These are phyloP conservation scores for Lepilemur ruficaudatus DNA, from an alignment of 2,797 vertebrate species.

Conservation along the genomic window DNA sequence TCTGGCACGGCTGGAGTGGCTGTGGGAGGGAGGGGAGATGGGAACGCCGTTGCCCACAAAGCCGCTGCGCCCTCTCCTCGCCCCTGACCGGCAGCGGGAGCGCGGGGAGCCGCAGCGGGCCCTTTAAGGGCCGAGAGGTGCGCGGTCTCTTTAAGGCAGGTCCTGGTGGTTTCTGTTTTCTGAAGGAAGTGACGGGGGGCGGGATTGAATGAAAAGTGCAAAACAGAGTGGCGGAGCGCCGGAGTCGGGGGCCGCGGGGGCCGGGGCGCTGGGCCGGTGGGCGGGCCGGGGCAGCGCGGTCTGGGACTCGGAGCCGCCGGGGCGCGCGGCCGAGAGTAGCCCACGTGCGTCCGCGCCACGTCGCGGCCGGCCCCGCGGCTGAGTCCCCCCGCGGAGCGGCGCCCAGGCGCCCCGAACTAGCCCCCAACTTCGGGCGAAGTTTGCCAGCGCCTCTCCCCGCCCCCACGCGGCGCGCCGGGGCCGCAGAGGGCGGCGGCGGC, in stretches of 20 bases:
- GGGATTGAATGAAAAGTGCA: slow-evolving; percentile 82
- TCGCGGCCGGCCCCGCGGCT: not conserved
- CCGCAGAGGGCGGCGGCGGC: not conserved
- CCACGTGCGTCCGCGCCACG: slow-evolving; percentile 27
- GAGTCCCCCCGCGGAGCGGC: not conserved
- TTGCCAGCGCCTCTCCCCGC: not conserved
- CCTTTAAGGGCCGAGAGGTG: slow-evolving; percentile 91
- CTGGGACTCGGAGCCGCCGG: not conserved
- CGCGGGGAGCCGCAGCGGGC: slow-evolving; percentile 83
- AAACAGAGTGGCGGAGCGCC: not conserved
- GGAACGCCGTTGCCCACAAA: not conserved
- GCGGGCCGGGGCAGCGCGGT: not conserved
- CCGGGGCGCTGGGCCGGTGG: not conserved
- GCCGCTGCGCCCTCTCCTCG: not conserved
- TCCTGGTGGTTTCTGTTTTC: slow-evolving; percentile 82
- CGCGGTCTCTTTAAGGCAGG: slow-evolving; percentile 85
- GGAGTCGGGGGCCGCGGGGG: not conserved
- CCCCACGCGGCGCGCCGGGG: slow-evolving; percentile 33
- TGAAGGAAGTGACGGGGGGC: slow-evolving; percentile 92
- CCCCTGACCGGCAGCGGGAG: not conserved
- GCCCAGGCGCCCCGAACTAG: not conserved
- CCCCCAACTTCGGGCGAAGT: slow-evolving; percentile 47
- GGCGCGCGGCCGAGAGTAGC: not conserved
- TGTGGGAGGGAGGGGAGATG: not conserved
- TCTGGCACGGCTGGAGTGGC: not conserved